phyloP scores from a whole-genome alignment of 1,140 invertebrate species.

The Leucophenga varia region DNA sequence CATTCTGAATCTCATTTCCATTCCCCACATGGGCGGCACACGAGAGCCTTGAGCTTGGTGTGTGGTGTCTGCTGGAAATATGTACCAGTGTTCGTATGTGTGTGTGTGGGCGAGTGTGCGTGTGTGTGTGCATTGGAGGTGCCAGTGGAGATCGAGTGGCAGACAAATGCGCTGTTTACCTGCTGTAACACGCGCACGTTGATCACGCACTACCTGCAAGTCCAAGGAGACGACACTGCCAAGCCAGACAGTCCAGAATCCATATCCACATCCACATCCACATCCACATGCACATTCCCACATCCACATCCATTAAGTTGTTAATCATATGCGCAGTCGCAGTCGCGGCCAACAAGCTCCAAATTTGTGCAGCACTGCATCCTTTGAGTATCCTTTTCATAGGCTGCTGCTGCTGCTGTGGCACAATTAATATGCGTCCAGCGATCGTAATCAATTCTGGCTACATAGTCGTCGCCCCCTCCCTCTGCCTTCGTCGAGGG shows the following conservation, averaged over 20 bases:
- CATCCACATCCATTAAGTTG: constrained; percentile 43
- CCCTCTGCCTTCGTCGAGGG: too few species aligned
- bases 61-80: constrained; percentile 26
- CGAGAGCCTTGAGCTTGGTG: constrained; percentile 25
- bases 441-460: constrained; percentile 51
- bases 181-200: constrained; percentile 39
- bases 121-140: neutral
- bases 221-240: constrained; percentile 5
- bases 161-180: constrained; percentile 50
- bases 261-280: constrained; percentile 20
- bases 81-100: too few species aligned
- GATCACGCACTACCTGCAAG: constrained; percentile 7
- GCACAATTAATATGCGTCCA: constrained; percentile 53
- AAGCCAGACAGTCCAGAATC: too few species aligned
- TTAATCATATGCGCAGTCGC: constrained; percentile 47
- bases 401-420: constrained; percentile 18
- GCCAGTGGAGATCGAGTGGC: constrained; percentile 23
- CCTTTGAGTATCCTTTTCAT: constrained; percentile 43
- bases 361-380: constrained; percentile 2
- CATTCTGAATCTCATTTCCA: constrained; percentile 19
- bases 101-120: too few species aligned
- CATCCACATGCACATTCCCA: too few species aligned
- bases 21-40: constrained; percentile 13
- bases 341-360: constrained; percentile 8
- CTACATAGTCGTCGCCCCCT: too few species aligned